Evolutionary conservation across 2,797 vertebrate genomes (phyloP), one percentile per base, ranked within the genome.

Genomic region (Silurus aristotelis): DNA sequence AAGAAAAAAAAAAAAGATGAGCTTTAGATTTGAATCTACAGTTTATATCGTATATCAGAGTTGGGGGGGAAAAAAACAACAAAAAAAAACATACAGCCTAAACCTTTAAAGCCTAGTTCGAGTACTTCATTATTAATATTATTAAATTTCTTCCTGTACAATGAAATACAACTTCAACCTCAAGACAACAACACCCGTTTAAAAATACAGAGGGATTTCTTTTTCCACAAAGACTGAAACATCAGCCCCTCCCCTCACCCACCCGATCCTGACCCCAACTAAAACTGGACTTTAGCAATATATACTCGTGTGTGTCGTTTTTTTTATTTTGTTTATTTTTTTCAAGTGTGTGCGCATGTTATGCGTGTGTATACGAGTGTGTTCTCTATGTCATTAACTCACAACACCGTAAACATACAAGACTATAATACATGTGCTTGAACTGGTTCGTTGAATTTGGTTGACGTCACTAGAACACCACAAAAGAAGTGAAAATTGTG

Each of bases 391-490:
- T 96, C 96, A 96, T 98, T 99, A 97, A 98, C 98, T 98, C 96
- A 97, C 96, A 98, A 99, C 97, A 97, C 96, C 97, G 97, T 98
- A 99, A 99, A 99, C 98, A 97, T 98, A 98, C 96, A 98, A 95
- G 96, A 97, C 96, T 99, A 98, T 98, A 96, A 96, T 98, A 99
- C 97, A 99, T 98, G 97, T 99, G 98, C 98, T 99, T 99, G 97
- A 96, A 96, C 96, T 95, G 95, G 93, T 93, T 95, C 91, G 93
- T 93, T 90, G 91, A 90, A 88, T 95, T 95, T 94, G 93, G 93
- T 94, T 95, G 94, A 95, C 94, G 93, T 96, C 96, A 97, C 96
- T 96, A 96, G 92, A 96, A 96, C 96, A 96, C 94, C 96, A 97
- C 96, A 92, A 96, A 95, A 95, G 90, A 90, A 94, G 93, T 83